Base-by-base conservation (phyloP, 1,140 invertebrate genomes). In the Cydia pomonella region DNA sequence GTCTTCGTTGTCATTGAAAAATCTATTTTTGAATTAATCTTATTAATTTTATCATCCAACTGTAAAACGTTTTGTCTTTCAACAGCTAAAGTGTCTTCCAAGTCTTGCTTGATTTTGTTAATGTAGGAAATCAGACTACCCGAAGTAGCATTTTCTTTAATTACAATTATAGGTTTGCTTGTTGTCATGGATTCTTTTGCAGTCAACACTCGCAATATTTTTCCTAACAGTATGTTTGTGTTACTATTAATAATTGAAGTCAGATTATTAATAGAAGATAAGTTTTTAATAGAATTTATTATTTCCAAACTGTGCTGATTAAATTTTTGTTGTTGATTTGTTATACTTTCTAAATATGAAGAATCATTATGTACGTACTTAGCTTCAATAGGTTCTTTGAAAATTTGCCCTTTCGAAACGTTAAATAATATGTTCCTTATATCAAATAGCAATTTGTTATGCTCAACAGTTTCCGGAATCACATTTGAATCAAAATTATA, bases 11-110 rank as follows among this genome's bases (percentile, higher is more conserved):
- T 72, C 3, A 47, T 10, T 41, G 47, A 6, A 18, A 69, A 23
- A 23, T 75, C 59, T 23, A 76, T 77, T n/a, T 47, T 23, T 29
- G 75, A 75, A 41, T 77, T 64, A 4, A 74, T 4, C 1, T 41
- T 53, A 41, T 63, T 74, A 38, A 80, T 69, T 74, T 80, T 81
- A 1, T 47, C 69, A 50, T 83, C 73, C 2, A 81, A 13, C 50
- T 79, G 29, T 3, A 81, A 50, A 29, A 77, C 73, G 23, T 80
- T 77, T 73, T 78, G 72, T 38, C 77, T 83, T 76, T 82, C 82
- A 50, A 38, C 18, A 10, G 74, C 72, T 53, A 82, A 69, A 23
- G 66, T 64, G 10, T 78, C 73, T 75, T 79, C 76, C n/a, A 83
- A 66, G 25, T 80, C 76, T 33, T 76, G 41, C 77, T 75, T 82